Conservation (phyloP, 2,113 vertebrate species). For the Phainopepla nitens region DNA sequence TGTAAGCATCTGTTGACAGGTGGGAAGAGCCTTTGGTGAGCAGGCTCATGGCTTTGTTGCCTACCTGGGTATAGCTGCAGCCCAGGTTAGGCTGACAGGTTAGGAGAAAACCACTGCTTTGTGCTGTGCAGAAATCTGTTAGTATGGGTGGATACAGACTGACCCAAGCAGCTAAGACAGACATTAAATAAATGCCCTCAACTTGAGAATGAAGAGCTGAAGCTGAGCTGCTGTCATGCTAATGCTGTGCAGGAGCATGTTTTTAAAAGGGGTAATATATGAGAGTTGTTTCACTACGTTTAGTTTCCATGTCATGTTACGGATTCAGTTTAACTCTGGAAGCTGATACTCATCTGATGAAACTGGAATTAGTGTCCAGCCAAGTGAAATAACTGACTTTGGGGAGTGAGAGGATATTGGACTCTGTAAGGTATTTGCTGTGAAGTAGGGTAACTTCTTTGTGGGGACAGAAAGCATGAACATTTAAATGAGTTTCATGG, state of each 20-base stretch:
- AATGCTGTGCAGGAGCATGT: background rate
- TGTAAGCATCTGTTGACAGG: conserved; percentile 61
- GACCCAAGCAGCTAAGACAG: background rate
- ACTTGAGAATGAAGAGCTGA: background rate
- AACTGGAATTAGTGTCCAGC: background rate
- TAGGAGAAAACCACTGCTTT: background rate
- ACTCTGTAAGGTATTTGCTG: background rate
- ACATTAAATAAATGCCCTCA: background rate
- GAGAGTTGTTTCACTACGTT: background rate
- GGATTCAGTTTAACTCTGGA: background rate
- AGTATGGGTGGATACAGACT: background rate
- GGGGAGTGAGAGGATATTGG: background rate
- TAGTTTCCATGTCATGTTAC: background rate
- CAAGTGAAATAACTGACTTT: background rate
- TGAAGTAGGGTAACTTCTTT: background rate
- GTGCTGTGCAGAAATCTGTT: background rate
- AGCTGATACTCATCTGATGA: background rate
- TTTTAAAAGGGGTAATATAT: background rate
- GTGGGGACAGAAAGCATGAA: background rate
- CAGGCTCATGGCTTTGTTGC: conserved; percentile 27
- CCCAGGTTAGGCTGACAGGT: background rate
- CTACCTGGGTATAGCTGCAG: conserved; percentile 9
- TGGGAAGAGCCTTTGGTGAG: conserved; percentile 50
- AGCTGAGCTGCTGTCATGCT: background rate
- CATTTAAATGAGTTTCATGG: background rate